Base-by-base conservation (phyloP, 2,888 invertebrate species). In the Halictus quadricinctus region DNA sequence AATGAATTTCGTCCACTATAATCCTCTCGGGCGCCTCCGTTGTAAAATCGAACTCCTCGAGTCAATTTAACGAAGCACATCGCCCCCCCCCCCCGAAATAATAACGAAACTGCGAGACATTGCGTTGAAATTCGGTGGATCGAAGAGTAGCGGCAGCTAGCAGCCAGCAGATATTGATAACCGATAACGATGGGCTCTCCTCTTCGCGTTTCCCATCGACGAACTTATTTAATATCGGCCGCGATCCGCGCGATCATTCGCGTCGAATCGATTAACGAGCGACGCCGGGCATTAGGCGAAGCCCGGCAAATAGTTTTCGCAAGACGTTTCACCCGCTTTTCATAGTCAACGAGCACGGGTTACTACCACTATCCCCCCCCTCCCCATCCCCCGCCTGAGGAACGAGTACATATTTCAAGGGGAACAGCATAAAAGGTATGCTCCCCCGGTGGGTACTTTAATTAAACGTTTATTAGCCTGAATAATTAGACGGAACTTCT, bases 391-490 rank as follows among this genome's bases (percentile, higher is more conserved):
- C 29, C 29, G 29, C 29, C 15, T 15, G 4, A 18, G 25, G 25
- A 58, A 10, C 58, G 60, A 21, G 75, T 29, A 18, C 64, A 54
- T 64, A 64, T 79, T 72, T 64, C 64, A 21, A 36, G 3, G 36
- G 29, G n/a, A 15, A 36, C 36, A 54, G 36, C 46, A 54, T 79
- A 75, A 79, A 29, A n/a, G 72, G 18, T 21, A 74, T 46, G 48
- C 15, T 15, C 43, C 29, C 18, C 4, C 43, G 41, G 48, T 25
- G 43, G 50, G 60, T 12, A 21, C 3, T 46, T 81, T 84, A 75
- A 84, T 84, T 29, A 78, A 84, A 78, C 66, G 64, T 54, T 84
- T 84, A 81, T 81, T 84, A 81, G n/a, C 66, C 41, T 18, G 69
- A 73, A 58, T 77, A 77, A 81, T 80, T 73, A 77, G 54, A 69